Percentiles rank a stretch among this genome's conserved stretches.
These are phyloP conservation scores for Lepidurus couesii DNA, from an alignment of 1,140 invertebrate species.

Conservation along the genomic window DNA sequence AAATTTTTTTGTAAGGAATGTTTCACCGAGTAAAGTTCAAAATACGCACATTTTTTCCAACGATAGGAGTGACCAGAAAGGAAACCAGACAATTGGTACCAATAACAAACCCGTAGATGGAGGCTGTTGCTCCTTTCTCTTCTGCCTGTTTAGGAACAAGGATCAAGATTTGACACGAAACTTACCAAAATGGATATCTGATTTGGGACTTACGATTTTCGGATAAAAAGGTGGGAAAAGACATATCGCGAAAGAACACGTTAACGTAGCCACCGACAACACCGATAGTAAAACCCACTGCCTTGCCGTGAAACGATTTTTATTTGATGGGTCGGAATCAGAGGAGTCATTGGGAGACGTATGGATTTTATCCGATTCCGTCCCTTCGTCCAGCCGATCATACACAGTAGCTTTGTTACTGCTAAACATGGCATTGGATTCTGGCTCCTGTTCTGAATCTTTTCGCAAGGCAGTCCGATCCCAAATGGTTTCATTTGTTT, in stretches of 20 bases:
- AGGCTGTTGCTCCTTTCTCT: conserved; percentile 40
- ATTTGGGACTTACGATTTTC: conserved; percentile 37
- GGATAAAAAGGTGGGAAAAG: conserved; percentile 43
- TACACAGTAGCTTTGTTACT: not conserved
- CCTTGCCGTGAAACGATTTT: conserved; percentile 19
- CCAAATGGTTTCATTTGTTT: conserved; percentile 19
- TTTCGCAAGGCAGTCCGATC: conserved; percentile 20
- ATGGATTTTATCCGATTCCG: conserved; percentile 9
- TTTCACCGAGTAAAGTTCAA: conserved; percentile 25
- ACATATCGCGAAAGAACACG: conserved; percentile 40
- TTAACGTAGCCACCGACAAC: conserved; percentile 37
- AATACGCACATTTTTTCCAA: conserved; percentile 41
- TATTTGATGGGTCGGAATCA: not conserved
- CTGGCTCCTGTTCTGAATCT: not conserved
- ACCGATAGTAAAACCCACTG: conserved; percentile 39
- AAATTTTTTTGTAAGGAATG: conserved; percentile 15
- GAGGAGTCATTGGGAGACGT: not conserved
- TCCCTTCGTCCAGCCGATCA: conserved; percentile 13
- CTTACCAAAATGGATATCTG: not conserved
- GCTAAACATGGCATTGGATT: conserved; percentile 18
- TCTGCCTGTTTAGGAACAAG: conserved; percentile 38
- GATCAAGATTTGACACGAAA: not conserved
- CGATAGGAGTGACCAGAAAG: conserved; percentile 41
- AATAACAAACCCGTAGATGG: conserved; percentile 41
- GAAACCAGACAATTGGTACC: conserved; percentile 42